phyloP scores from a whole-genome alignment of 2,113 vertebrate genomes.

The Atrichornis clamosus region DNA sequence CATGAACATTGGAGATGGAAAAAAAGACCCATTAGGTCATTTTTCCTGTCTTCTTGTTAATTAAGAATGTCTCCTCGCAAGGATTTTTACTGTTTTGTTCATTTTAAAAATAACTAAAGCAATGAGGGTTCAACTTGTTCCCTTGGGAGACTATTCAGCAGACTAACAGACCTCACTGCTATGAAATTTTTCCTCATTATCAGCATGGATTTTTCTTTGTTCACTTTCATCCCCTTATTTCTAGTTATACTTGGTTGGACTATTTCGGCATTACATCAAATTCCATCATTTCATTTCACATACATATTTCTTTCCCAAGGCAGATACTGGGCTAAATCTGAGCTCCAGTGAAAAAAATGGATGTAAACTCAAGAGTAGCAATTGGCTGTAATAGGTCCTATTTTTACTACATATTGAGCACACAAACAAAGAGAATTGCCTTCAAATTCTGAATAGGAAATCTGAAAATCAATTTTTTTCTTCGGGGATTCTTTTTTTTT shows the following conservation, averaged over 20 bases:
- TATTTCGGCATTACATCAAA: conserved; percentile 6
- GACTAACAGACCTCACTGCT: conserved; percentile 11
- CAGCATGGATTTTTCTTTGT: conserved; percentile 24
- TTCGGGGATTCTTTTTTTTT: background rate
- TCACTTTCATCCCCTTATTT: conserved; percentile 5
- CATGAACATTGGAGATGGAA: background rate
- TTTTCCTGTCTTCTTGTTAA: conserved; percentile 50
- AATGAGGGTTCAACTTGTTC: background rate
- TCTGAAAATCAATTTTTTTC: conserved; percentile 1
- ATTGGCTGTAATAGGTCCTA: background rate
- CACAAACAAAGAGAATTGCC: background rate
- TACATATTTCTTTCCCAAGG: background rate
- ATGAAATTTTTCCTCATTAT: conserved; percentile 43
- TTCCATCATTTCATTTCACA: conserved; percentile 16
- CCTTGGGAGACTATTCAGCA: conserved; percentile 15
- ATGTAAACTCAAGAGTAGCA: background rate
- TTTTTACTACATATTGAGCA: conserved; percentile 1
- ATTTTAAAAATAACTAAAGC: conserved; percentile 51
- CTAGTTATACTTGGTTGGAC: background rate
- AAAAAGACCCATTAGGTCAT: conserved; percentile 5
- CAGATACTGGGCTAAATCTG: background rate
- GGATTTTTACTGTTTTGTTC: conserved; percentile 40
- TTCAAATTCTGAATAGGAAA: conserved; percentile 36
- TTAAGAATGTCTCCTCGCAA: conserved; percentile 36
- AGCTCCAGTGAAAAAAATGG: conserved; percentile 1